Evolutionary conservation across 2,113 vertebrate species (phyloP).

Genomic region (Apistogramma diplotaenia): DNA sequence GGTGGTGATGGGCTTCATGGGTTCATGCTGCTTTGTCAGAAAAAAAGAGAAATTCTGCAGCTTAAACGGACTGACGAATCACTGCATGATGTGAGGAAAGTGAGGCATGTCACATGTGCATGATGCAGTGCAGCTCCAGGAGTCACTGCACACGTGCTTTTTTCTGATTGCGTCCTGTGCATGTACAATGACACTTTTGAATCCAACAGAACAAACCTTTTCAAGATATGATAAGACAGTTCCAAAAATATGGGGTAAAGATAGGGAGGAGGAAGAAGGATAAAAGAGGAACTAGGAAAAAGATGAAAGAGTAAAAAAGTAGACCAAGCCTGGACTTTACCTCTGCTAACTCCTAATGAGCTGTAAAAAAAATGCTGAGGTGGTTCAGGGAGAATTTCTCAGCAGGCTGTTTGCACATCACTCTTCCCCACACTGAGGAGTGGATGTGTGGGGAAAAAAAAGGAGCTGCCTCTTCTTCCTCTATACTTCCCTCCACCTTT

Average conservation of each 20-base stretch:
- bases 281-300: slow-evolving; percentile 3
- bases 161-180: not conserved
- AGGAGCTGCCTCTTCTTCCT: not conserved
- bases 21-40: too few species aligned
- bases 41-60: too few species aligned
- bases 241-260: not conserved
- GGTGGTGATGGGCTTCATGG: not conserved
- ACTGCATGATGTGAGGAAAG: not conserved
- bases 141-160: accelerated
- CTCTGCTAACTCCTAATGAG: slow-evolving; percentile 46
- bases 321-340: slow-evolving; percentile 28
- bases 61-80: too few species aligned
- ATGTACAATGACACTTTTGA: not conserved
- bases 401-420: slow-evolving; percentile 29
- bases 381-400: slow-evolving; percentile 12
- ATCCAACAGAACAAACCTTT: not conserved
- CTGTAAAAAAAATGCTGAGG: slow-evolving; percentile 19
- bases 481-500: not conserved
- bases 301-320: slow-evolving; percentile 26
- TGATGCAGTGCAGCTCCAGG: not conserved
- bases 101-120: not conserved
- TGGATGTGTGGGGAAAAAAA: not conserved
- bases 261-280: not conserved
- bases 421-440: not conserved
- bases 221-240: not conserved